These are phyloP conservation scores for Zoanthus solanderi DNA, from an alignment of 92 coral and sea anemone species.

Conservation along the genomic window DNA sequence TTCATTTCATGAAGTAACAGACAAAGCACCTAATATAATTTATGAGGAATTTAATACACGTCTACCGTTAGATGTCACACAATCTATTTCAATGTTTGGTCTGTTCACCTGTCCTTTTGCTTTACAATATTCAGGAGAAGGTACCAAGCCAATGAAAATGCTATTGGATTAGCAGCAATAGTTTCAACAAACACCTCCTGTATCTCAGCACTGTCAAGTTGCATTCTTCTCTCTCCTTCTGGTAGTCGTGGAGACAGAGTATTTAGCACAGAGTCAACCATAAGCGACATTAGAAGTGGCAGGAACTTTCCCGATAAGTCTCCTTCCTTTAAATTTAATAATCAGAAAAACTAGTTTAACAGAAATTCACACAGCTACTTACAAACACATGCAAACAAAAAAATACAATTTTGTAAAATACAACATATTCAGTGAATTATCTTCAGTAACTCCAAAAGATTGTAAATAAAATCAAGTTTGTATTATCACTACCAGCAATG, in stretches of 20 bases:
- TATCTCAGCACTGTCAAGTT: constrained; percentile 65
- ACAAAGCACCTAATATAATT: no score
- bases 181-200: constrained; percentile 85
- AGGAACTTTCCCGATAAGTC: constrained; percentile 86
- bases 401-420: no score
- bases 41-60: no score
- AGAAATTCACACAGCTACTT: not conserved
- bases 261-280: constrained; percentile 92
- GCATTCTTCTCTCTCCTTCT: constrained; percentile 63
- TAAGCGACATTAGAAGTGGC: constrained; percentile 91
- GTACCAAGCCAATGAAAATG: constrained; percentile 90
- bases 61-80: no score
- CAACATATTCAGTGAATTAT: no score
- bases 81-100: not conserved
- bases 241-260: constrained; percentile 73
- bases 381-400: no score
- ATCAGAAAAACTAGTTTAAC: not conserved
- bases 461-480: no score
- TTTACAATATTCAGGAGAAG: constrained; percentile 79
- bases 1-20: no score
- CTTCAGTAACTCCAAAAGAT: no score
- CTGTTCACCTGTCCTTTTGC: constrained; percentile 88
- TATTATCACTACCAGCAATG: no score
- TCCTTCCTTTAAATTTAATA: constrained; percentile 62
- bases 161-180: constrained; percentile 81